A percentile compares a stretch with the other conserved stretches of the same genome.
Conservation (phyloP, 2,113 vertebrate genomes). For the Elanus axillaris region DNA sequence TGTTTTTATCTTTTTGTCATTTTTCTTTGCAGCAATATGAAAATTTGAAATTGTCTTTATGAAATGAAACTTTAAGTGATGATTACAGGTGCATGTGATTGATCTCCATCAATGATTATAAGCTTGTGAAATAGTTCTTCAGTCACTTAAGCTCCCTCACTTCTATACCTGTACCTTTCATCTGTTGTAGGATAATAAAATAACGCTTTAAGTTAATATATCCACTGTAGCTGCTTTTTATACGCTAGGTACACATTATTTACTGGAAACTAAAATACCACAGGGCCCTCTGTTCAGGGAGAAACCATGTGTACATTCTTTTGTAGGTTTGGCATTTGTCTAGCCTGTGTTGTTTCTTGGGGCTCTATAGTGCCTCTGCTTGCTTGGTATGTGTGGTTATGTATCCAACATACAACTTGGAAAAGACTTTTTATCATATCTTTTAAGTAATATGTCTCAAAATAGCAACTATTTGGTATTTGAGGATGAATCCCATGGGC, state of each 20-base stretch:
- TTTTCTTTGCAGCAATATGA: not conserved
- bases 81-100: not conserved
- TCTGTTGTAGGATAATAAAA: not conserved
- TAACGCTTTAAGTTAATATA: not conserved
- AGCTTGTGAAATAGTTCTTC: not conserved
- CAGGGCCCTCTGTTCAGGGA: not conserved
- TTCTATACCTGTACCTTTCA: not conserved
- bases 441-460: fast-evolving
- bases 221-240: not conserved
- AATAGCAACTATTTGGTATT: not conserved
- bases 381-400: not conserved
- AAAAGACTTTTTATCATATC: not conserved
- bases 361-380: not conserved
- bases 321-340: not conserved
- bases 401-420: not conserved
- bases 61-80: not conserved
- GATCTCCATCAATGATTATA: not conserved
- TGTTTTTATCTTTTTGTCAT: not conserved
- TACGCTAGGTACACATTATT: not conserved
- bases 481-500: not conserved
- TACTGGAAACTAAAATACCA: not conserved
- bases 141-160: not conserved
- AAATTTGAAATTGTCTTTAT: not conserved
- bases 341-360: not conserved
- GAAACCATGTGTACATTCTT: not conserved